These are phyloP conservation scores for Camponotus vicinus DNA, from an alignment of 1,140 invertebrate species.

Conservation along the genomic window DNA sequence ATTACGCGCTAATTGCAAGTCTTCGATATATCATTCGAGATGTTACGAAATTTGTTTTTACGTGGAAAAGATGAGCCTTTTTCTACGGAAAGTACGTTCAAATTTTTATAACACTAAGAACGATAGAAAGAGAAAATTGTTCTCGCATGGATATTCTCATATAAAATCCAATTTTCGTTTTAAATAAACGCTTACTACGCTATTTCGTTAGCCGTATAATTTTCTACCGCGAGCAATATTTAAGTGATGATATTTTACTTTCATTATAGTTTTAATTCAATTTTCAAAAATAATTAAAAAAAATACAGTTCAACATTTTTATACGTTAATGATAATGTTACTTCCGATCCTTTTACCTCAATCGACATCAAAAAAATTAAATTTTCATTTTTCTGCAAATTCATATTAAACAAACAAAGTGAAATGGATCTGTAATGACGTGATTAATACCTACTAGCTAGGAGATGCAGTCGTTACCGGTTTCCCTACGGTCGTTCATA, in stretches of 20 bases:
- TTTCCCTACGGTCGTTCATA: slow-evolving; percentile 48
- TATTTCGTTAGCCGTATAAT: neutral
- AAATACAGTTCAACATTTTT: neutral
- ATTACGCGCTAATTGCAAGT: slow-evolving; percentile 13
- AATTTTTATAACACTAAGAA: neutral
- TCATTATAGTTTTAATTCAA: neutral
- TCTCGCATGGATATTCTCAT: neutral
- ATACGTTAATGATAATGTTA: neutral
- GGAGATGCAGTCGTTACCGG: slow-evolving; percentile 52
- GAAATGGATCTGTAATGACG: slow-evolving; percentile 30
- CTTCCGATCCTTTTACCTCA: neutral
- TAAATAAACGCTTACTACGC: neutral
- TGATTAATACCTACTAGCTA: slow-evolving; percentile 51
- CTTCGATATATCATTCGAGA: neutral
- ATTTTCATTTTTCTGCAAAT: neutral
- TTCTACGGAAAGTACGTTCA: neutral
- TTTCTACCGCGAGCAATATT: neutral
- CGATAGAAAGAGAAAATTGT: neutral
- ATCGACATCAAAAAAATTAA: neutral
- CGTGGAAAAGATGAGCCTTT: neutral
- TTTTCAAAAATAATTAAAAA: neutral
- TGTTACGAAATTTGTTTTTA: neutral
- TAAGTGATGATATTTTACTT: slow-evolving; percentile 17
- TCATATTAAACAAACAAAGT: slow-evolving; percentile 15
- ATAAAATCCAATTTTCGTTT: slow-evolving; percentile 9